Evolutionary conservation across 2,888 invertebrate species (phyloP).

Genomic region (Stenoptilia bipunctidactyla): DNA sequence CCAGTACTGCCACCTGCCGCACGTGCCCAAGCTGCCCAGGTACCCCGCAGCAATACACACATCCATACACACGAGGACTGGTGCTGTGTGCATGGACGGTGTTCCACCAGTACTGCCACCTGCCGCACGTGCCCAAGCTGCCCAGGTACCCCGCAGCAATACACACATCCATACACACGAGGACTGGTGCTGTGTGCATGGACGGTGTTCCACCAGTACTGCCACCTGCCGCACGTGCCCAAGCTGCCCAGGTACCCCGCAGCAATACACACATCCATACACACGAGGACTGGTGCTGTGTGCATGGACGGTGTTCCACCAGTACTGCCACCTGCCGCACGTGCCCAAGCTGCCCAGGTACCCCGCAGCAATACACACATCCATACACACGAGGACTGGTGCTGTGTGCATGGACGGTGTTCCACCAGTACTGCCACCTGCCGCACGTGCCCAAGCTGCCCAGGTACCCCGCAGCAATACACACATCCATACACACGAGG

Average conservation of each 20-base stretch:
- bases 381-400: neutral
- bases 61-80: neutral
- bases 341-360: neutral
- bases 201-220: neutral
- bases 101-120: neutral
- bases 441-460: neutral
- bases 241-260: conserved; percentile 39
- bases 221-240: conserved; percentile 46
- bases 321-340: neutral
- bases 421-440: neutral
- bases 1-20: neutral
- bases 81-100: neutral
- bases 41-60: neutral
- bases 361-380: neutral
- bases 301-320: neutral
- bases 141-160: neutral
- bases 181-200: neutral
- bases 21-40: neutral
- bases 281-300: neutral
- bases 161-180: neutral
- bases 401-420: neutral
- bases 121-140: neutral
- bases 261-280: neutral
- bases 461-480: neutral
- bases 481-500: neutral